phyloP scores from a whole-genome alignment of 1,140 invertebrate genomes.

The Rhopalosiphum padi region DNA sequence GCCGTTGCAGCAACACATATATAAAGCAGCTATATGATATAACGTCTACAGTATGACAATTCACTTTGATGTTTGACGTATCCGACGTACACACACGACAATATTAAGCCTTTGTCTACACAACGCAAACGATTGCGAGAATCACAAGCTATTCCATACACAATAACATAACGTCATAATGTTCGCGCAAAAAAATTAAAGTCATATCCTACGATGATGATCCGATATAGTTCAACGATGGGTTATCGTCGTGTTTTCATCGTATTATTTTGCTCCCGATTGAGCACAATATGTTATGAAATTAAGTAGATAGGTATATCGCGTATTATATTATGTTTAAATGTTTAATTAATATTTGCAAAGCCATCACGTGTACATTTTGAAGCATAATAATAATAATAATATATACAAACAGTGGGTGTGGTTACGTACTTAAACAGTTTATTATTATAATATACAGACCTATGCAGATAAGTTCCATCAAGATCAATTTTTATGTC shows the following conservation, averaged over 20 bases:
- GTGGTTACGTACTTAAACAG: background rate
- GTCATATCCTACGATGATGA: background rate
- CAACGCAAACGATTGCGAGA: background rate
- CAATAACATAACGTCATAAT: no score
- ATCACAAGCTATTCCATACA: background rate
- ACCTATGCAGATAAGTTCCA: background rate
- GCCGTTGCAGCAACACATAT: background rate
- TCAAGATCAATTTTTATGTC: background rate
- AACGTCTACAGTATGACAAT: background rate
- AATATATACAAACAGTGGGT: background rate
- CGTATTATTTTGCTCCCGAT: background rate
- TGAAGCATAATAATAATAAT: background rate
- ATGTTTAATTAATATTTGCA: background rate
- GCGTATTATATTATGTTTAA: background rate
- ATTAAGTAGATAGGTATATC: no score
- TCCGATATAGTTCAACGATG: background rate
- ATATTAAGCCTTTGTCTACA: background rate
- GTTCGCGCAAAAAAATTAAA: background rate
- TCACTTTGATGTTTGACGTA: background rate
- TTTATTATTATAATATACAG: background rate
- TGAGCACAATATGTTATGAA: background rate
- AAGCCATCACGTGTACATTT: background rate
- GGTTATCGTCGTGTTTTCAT: background rate
- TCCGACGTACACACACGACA: background rate
- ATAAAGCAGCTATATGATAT: background rate